Evolutionary conservation across 2,797 vertebrate species (phyloP).

Genomic region (Nyctibius grandis): DNA sequence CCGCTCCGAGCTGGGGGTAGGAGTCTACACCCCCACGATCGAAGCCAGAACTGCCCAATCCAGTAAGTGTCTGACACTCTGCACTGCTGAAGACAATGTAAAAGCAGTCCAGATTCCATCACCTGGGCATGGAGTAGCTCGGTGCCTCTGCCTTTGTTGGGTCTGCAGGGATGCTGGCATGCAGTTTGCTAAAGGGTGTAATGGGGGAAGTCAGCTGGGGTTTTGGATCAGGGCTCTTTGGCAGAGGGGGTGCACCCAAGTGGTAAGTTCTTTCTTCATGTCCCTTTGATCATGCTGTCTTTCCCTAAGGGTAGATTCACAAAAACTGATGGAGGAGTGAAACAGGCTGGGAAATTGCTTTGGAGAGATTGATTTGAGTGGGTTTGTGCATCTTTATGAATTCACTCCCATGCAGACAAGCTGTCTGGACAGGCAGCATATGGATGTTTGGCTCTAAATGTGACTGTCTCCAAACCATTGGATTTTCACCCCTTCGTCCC

Average conservation of each 20-base stretch:
- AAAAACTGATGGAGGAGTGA: constrained; percentile 40
- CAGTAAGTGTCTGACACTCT: constrained; percentile 81
- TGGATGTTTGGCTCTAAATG: constrained; percentile 35
- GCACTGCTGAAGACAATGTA: background rate
- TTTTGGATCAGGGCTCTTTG: constrained; percentile 38
- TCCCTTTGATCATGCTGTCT: constrained; percentile 40
- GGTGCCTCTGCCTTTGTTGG: background rate
- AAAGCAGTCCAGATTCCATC: background rate
- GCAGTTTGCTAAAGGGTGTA: background rate
- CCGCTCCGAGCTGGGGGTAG: constrained; percentile 87
- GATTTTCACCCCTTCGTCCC: background rate
- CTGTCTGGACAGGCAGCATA: constrained; percentile 35
- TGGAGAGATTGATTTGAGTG: constrained; percentile 46
- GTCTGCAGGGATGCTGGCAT: background rate
- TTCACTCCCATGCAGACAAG: constrained; percentile 35
- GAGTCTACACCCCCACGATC: constrained; percentile 85
- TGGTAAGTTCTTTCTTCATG: constrained; percentile 59
- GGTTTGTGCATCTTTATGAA: constrained; percentile 36
- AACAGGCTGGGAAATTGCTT: constrained; percentile 39
- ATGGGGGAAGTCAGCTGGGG: background rate
- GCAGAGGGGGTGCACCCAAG: constrained; percentile 31
- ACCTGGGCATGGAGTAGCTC: background rate
- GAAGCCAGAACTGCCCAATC: constrained; percentile 90
- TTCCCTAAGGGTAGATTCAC: constrained; percentile 26
- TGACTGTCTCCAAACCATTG: background rate